Evolutionary conservation across 2,113 vertebrate species (phyloP).

Genomic region (Tragelaphus scriptus): DNA sequence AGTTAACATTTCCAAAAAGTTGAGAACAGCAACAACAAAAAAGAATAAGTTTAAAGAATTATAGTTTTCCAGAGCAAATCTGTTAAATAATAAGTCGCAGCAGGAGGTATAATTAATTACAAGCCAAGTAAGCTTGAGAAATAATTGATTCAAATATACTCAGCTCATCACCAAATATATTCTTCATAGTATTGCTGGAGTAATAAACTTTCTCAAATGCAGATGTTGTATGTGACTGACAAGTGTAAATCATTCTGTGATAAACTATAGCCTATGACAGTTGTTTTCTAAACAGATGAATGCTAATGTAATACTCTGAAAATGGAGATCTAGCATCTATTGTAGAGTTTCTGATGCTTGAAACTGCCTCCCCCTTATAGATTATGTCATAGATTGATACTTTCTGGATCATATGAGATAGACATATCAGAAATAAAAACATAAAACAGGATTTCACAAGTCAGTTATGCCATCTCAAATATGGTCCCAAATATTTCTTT

Average conservation of each 20-base stretch:
- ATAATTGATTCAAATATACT: background rate
- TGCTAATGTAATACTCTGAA: background rate
- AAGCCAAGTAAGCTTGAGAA: background rate
- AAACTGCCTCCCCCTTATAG: background rate
- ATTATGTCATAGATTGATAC: background rate
- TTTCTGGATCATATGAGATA: background rate
- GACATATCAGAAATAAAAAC: background rate
- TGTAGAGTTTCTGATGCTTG: background rate
- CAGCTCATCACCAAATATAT: background rate
- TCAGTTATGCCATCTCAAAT: background rate
- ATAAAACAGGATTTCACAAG: background rate
- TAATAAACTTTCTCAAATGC: slow-evolving; percentile 8
- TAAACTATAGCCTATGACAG: background rate
- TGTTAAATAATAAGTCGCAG: background rate
- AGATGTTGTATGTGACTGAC: background rate
- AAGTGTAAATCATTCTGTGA: background rate
- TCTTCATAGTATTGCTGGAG: background rate
- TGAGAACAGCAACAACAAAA: background rate
- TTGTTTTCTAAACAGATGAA: background rate
- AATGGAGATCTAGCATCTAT: background rate
- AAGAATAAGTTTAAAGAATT: background rate
- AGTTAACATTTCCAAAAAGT: background rate
- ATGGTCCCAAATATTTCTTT: background rate
- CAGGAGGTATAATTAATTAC: background rate
- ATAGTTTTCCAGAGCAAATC: background rate